Evolutionary conservation across 2,113 vertebrate genomes (phyloP).

Genomic region (Blennius ocellaris): DNA sequence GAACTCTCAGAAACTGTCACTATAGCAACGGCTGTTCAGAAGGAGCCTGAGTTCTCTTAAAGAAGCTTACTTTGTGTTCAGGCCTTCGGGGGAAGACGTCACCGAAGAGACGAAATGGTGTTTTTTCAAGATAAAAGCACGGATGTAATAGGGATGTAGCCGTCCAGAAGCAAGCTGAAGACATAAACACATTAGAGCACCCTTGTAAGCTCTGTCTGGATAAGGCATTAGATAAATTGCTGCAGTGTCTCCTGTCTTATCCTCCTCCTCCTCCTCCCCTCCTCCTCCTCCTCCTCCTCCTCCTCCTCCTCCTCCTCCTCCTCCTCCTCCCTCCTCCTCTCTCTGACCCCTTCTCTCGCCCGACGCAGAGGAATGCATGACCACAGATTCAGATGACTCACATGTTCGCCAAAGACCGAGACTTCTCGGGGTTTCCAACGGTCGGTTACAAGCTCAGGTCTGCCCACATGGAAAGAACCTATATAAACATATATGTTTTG

Average conservation of each 20-base stretch:
- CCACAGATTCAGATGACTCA: conserved; percentile 58
- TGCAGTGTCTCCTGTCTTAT: conserved; percentile 20
- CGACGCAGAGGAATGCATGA: conserved; percentile 68
- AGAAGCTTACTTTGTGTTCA: too few species aligned
- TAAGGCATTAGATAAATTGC: conserved; percentile 67
- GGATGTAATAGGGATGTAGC: background rate
- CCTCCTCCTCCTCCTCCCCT: background rate
- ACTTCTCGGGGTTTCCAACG: background rate
- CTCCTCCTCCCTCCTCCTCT: conserved; percentile 25
- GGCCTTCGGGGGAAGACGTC: background rate
- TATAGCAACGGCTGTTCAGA: too few species aligned
- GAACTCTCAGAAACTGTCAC: too few species aligned
- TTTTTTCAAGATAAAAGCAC: background rate
- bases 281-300: too few species aligned
- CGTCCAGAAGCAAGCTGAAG: background rate
- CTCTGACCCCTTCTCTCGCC: conserved; percentile 45
- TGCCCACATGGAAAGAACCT: too few species aligned
- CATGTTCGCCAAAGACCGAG: conserved; percentile 44
- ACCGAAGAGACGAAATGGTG: background rate
- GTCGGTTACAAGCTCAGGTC: conserved; percentile 34
- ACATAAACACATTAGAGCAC: conserved; percentile 44
- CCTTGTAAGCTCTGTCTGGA: conserved; percentile 67
- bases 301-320: background rate
- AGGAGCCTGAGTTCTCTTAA: too few species aligned
- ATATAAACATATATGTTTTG: too few species aligned